Evolutionary conservation across 53 echinoderm and acorn worm genomes (phyloP), one percentile per base, ranked within the genome.

Genomic region (Stichopus horrens): DNA sequence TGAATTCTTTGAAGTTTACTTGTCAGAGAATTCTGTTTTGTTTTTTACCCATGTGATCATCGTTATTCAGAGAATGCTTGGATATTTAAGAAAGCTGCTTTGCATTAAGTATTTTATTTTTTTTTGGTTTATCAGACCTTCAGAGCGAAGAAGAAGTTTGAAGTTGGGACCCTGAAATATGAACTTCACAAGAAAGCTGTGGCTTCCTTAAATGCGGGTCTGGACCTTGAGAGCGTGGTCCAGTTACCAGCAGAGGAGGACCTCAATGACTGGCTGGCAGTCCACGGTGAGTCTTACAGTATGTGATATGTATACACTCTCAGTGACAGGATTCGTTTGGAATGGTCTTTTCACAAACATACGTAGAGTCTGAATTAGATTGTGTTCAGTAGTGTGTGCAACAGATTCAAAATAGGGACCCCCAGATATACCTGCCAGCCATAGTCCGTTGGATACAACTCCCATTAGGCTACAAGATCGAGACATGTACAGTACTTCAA

Each of bases 221-320:
- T 96, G 22, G 97, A 96, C 78, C 90, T 96, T 7, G 93, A 92
- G 86, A 94, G 89, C 8, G 92, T 93, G 13, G 97, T 96, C 79
- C 68, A 91, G 21, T 71, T 96, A 65, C 97, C 97, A 9, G 97
- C 97, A 63, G 97, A 96, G 57, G 96, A 96, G 57, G 97, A 96
- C 83, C 91, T 96, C 57, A 93, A 96, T 87, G 95, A 96, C 86
- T 96, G 97, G 97, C 89, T 96, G 16, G 97, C 97, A 11, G 95
- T 96, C 8, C 97, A 96, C 75, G 97, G 97, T 96, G 86, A 63
- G 4, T 37, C 37, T 37, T 37, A n/a, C 6, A 7, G 58, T 58
- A 58, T 6, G 13, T 59, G 59, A 0, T 1, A 59, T 59, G 4
- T 4, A 59, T 59, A 9, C 13, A 59, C 59, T 59, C 59, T 59